Evolutionary conservation across 2,888 invertebrate species (phyloP).

Genomic region (Agrochola lota): DNA sequence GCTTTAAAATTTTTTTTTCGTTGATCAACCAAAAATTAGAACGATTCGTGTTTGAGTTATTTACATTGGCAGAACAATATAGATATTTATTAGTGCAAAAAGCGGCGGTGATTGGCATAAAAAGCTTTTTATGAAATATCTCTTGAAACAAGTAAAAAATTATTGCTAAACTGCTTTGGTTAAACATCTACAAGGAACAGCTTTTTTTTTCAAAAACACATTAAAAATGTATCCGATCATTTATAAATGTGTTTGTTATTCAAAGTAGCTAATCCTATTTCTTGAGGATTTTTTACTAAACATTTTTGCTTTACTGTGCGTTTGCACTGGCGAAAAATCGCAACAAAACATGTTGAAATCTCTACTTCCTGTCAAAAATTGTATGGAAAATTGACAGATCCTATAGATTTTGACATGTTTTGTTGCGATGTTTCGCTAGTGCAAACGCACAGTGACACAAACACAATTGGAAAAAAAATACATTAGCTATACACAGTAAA

Average conservation of each 20-base stretch:
- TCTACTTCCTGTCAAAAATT: too few species aligned
- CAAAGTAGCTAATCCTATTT: not conserved
- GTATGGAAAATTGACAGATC: too few species aligned
- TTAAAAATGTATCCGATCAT: too few species aligned
- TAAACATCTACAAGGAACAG: not conserved
- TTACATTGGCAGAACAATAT: conserved; percentile 19
- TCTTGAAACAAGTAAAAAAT: not conserved
- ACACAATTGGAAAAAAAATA: not conserved
- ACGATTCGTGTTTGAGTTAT: conserved; percentile 25
- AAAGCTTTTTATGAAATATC: not conserved
- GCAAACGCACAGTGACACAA: too few species aligned
- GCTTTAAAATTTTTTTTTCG: not conserved
- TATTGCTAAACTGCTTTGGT: not conserved
- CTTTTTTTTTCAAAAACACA: not conserved
- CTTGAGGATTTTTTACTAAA: not conserved
- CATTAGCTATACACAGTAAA: not conserved
- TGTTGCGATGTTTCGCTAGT: too few species aligned
- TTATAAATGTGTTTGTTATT: not conserved
- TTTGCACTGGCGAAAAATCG: too few species aligned
- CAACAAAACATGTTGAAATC: too few species aligned
- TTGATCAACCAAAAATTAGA: conserved; percentile 6
- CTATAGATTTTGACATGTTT: too few species aligned
- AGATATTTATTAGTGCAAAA: conserved; percentile 16
- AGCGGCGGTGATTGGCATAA: conserved; percentile 35
- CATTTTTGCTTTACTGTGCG: too few species aligned